Evolutionary conservation across 2,797 vertebrate species (phyloP).

Genomic region (Cyprinodon diabolis): DNA sequence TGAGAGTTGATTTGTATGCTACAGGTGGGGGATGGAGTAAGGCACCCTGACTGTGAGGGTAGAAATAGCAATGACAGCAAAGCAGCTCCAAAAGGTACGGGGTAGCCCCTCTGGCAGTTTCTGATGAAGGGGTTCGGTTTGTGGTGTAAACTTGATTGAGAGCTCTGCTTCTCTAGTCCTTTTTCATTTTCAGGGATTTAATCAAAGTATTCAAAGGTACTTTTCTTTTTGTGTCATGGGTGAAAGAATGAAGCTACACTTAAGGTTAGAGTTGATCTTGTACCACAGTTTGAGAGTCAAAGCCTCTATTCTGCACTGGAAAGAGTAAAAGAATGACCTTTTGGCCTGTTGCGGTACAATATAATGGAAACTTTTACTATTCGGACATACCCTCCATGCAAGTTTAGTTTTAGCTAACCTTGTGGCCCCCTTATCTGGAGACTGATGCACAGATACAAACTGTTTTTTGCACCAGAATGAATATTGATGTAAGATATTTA

Average conservation of each 20-base stretch:
- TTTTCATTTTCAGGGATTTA: neutral
- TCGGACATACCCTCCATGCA: conserved; percentile 11
- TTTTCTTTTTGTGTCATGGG: neutral
- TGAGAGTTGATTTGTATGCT: conserved; percentile 67
- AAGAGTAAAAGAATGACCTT: conserved; percentile 9
- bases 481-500: conserved; percentile 15
- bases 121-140: conserved; percentile 31
- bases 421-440: neutral
- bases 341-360: conserved; percentile 22
- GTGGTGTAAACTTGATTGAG: neutral
- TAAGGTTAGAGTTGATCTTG: neutral
- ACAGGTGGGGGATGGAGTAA: conserved; percentile 63
- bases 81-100: conserved; percentile 35
- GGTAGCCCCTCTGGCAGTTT: neutral
- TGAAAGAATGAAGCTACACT: neutral
- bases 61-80: conserved; percentile 31
- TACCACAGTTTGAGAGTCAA: neutral
- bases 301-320: neutral
- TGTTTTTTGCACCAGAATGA: conserved; percentile 6
- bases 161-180: neutral
- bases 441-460: conserved; percentile 17
- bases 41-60: conserved; percentile 44
- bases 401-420: conserved; percentile 30
- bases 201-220: neutral
- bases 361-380: conserved; percentile 9